Percentiles rank a stretch among this genome's conserved stretches.
Evolutionary conservation across 1,140 invertebrate genomes (phyloP).

Genomic region (Daktulosphaira vitifoliae): DNA sequence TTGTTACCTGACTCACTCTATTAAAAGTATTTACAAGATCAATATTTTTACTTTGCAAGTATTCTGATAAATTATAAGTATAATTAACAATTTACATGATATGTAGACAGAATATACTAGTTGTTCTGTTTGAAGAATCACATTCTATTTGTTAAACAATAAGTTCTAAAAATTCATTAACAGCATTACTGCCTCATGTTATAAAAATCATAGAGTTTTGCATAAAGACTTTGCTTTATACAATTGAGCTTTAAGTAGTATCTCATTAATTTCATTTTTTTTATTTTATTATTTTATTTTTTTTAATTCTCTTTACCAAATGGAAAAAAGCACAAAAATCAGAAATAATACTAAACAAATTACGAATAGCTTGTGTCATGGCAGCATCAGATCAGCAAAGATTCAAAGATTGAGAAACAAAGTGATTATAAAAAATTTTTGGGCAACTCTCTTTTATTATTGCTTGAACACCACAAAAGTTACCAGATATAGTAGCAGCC

Average conservation of each 20-base stretch:
- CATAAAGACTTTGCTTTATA: conserved; percentile 1
- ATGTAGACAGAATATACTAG: neutral
- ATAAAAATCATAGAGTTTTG: neutral
- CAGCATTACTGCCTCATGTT: neutral
- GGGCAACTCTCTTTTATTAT: neutral
- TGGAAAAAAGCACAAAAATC: conserved; percentile 7
- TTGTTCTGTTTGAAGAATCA: conserved; percentile 3
- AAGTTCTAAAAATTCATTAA: neutral
- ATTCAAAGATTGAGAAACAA: conserved; percentile 26
- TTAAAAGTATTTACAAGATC: neutral
- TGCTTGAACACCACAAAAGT: conserved; percentile 37
- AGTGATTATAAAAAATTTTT: conserved; percentile 5
- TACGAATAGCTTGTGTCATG: conserved; percentile 23
- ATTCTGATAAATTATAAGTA: conserved; percentile 12
- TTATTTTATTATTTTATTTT: no score
- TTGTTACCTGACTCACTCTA: conserved; percentile 10
- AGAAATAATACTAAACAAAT: conserved; percentile 27
- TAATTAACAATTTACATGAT: conserved; percentile 2
- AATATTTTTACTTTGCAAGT: conserved; percentile 17
- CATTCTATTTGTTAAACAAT: neutral
- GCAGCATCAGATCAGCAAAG: conserved; percentile 15
- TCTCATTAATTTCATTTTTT: neutral
- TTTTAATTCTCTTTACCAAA: neutral
- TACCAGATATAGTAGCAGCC: conserved; percentile 40
- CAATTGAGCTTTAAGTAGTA: neutral